Conservation (phyloP, 92 coral and sea anemone species). For the Virgularia gustaviana region DNA sequence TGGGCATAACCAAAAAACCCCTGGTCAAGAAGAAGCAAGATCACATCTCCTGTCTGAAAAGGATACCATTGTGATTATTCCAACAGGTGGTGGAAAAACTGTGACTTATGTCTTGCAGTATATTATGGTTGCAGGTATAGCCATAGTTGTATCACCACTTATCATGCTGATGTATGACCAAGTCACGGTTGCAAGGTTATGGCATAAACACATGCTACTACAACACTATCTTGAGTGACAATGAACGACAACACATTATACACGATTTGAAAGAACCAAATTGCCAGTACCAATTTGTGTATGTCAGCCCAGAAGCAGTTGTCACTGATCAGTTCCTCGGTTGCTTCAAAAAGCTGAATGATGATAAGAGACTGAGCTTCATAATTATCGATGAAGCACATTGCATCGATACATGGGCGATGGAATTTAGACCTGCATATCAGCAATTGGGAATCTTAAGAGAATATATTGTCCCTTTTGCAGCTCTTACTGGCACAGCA, state of each 20-base stretch:
- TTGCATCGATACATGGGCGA: slow-evolving; percentile 49
- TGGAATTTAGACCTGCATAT: slow-evolving; percentile 49
- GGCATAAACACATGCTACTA: slow-evolving; percentile 42
- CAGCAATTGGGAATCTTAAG: slow-evolving; percentile 29
- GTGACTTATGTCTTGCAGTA: slow-evolving; percentile 35
- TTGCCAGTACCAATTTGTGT: slow-evolving; percentile 44
- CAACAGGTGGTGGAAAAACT: slow-evolving; percentile 55
- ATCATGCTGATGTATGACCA: slow-evolving; percentile 39
- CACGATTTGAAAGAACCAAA: slow-evolving; percentile 35
- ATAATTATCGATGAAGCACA: slow-evolving; percentile 38
- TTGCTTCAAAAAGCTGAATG: slow-evolving; percentile 21
- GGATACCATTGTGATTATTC: slow-evolving; percentile 41
- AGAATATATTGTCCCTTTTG: slow-evolving; percentile 25
- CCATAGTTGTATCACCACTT: slow-evolving; percentile 42
- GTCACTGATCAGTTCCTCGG: slow-evolving; percentile 35
- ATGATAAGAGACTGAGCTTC: slow-evolving; percentile 12
- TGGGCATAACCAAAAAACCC: slow-evolving; percentile 28
- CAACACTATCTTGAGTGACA: slow-evolving; percentile 23
- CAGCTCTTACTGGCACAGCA: slow-evolving; percentile 51
- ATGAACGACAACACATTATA: slow-evolving; percentile 32
- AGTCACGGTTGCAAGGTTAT: slow-evolving; percentile 27
- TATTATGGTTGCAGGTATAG: slow-evolving; percentile 32
- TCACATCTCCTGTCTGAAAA: slow-evolving; percentile 14
- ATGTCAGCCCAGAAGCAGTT: slow-evolving; percentile 46
- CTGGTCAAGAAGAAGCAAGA: slow-evolving; percentile 32